A percentile compares a stretch with the other conserved stretches of the same genome.
Evolutionary conservation across 2,888 invertebrate species (phyloP).

Genomic region (Cynaeus angustus): DNA sequence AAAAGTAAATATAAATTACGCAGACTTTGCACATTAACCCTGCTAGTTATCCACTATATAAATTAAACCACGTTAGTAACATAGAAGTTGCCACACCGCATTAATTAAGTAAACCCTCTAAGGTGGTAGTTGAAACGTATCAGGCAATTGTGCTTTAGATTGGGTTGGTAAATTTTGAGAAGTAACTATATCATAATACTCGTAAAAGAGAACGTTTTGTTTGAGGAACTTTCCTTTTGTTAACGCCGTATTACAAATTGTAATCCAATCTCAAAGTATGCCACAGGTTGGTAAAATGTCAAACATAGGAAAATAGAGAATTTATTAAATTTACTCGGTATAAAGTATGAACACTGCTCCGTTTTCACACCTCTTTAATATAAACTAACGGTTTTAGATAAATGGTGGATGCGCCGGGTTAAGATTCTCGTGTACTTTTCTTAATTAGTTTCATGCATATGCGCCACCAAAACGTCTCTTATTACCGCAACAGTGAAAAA

Average conservation of each 20-base stretch:
- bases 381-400: too few relatives aligned
- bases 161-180: conserved; percentile 49
- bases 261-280: conserved; percentile 26
- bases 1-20: conserved; percentile 31
- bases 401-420: too few relatives aligned
- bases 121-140: conserved; percentile 59
- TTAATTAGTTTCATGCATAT: too few relatives aligned
- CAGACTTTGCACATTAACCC: conserved; percentile 44
- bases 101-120: conserved; percentile 60
- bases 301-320: conserved; percentile 1
- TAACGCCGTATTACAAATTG: conserved; percentile 37
- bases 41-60: conserved; percentile 56
- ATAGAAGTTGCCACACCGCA: conserved; percentile 60
- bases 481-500: too few relatives aligned
- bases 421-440: too few relatives aligned
- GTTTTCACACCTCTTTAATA: too few relatives aligned
- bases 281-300: conserved; percentile 2
- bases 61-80: conserved; percentile 58
- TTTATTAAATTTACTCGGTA: background rate
- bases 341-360: too few relatives aligned
- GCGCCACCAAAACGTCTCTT: too few relatives aligned
- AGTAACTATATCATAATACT: conserved; percentile 48
- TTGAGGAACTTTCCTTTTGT: conserved; percentile 34
- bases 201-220: conserved; percentile 45
- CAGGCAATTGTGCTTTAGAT: conserved; percentile 51